phyloP scores from a whole-genome alignment of 2,888 invertebrate species.

The Ophion slaviceki region DNA sequence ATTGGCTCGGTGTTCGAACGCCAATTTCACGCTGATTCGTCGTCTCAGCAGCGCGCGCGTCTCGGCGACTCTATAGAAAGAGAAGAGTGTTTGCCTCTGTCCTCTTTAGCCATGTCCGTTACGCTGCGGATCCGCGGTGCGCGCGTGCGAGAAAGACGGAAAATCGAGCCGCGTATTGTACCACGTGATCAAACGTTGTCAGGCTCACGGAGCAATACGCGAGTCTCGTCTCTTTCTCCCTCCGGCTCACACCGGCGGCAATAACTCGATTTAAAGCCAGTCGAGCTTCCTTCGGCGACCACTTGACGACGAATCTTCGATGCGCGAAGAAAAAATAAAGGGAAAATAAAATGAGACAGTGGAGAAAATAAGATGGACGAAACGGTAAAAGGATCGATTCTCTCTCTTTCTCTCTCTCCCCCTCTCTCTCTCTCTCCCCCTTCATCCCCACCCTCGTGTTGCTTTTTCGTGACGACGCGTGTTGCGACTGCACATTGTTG shows the following conservation, averaged over 20 bases:
- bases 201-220: conserved; percentile 66
- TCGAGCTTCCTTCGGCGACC: conserved; percentile 22
- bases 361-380: conserved; percentile 7
- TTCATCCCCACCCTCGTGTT: conserved; percentile 24
- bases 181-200: conserved; percentile 78
- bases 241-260: conserved; percentile 71
- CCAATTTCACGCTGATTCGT: conserved; percentile 34
- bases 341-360: neutral
- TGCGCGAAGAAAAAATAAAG: neutral
- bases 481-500: conserved; percentile 41
- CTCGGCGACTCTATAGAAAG: neutral
- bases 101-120: conserved; percentile 28
- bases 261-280: conserved; percentile 73
- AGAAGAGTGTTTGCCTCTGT: conserved; percentile 1
- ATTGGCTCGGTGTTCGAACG: conserved; percentile 3
- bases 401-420: conserved; percentile 13
- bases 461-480: conserved; percentile 41
- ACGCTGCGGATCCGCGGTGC: conserved; percentile 49
- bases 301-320: conserved; percentile 48
- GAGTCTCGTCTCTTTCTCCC: conserved; percentile 51
- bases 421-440: conserved; percentile 16
- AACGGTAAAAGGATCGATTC: conserved; percentile 45
- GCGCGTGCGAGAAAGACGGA: conserved; percentile 20
- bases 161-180: conserved; percentile 61
- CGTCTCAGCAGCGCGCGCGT: conserved; percentile 4